Evolutionary conservation across 2,113 vertebrate species (phyloP).

Genomic region (Butastur rufipennis): DNA sequence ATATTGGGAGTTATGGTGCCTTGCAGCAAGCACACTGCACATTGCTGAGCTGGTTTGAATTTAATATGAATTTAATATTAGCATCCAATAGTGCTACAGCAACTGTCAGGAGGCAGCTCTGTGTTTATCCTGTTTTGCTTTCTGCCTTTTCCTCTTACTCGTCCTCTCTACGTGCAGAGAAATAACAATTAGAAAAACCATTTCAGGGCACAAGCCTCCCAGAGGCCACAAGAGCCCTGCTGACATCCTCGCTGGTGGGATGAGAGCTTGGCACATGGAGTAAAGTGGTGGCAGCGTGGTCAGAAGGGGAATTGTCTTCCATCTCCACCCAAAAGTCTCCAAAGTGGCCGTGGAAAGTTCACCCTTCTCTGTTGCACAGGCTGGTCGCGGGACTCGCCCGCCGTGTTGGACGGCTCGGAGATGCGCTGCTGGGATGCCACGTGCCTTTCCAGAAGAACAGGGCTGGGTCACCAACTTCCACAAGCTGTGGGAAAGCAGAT

Average conservation of each 20-base stretch:
- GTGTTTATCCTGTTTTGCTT: not conserved
- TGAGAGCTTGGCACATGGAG: too few species aligned
- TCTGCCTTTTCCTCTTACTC: not conserved
- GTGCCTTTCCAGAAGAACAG: not conserved
- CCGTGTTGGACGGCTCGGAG: fast-evolving
- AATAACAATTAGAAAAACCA: too few species aligned
- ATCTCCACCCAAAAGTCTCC: not conserved
- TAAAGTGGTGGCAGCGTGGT: not conserved
- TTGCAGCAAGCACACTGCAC: not conserved
- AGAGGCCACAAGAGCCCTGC: not conserved
- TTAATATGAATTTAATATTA: not conserved
- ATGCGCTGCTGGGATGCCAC: not conserved
- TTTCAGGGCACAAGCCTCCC: not conserved
- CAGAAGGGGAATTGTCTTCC: not conserved
- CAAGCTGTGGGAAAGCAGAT: fast-evolving
- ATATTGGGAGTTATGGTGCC: not conserved
- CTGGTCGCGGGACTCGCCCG: fast-evolving
- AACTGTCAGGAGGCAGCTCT: not conserved
- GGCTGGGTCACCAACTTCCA: not conserved
- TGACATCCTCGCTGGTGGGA: not conserved
- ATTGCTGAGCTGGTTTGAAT: constrained; percentile 19
- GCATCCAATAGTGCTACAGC: not conserved
- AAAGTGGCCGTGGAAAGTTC: not conserved
- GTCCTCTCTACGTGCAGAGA: fast-evolving
- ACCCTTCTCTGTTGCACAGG: not conserved